These are phyloP conservation scores for Clarias fuscus DNA, from an alignment of 2,797 vertebrate species.

Conservation along the genomic window DNA sequence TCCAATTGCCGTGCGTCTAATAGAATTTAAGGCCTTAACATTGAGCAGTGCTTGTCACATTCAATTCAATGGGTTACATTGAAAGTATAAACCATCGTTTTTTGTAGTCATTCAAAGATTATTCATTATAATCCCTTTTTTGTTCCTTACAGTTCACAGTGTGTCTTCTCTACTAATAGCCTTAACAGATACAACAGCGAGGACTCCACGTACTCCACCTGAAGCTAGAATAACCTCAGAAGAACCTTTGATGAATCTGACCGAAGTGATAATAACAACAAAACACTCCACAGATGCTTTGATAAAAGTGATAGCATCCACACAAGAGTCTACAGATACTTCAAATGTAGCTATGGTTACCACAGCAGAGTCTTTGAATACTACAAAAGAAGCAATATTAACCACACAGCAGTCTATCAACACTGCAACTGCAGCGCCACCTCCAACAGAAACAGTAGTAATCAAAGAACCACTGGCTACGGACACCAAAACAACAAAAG, in stretches of 20 bases:
- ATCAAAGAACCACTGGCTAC: neutral
- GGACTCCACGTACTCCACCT: neutral
- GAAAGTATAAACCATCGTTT: neutral
- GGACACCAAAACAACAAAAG: neutral
- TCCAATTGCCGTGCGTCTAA: neutral
- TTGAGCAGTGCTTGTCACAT: neutral
- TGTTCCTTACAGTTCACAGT: slow-evolving; percentile 41
- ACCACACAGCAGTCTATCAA: too few species aligned
- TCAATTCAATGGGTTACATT: neutral
- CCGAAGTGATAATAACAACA: neutral
- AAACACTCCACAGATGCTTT: neutral
- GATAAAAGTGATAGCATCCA: neutral
- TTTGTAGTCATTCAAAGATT: neutral
- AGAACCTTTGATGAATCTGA: neutral
- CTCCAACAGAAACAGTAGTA: neutral
- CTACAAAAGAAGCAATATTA: neutral
- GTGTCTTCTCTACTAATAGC: slow-evolving; percentile 7
- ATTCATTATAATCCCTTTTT: neutral
- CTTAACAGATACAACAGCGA: neutral
- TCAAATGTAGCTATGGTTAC: neutral
- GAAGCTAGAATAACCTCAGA: neutral
- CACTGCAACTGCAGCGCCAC: neutral
- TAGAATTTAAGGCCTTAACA: neutral
- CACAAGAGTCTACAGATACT: neutral
- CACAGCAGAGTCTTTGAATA: neutral